phyloP scores from a whole-genome alignment of 2,888 invertebrate species.

The Nineta flava region DNA sequence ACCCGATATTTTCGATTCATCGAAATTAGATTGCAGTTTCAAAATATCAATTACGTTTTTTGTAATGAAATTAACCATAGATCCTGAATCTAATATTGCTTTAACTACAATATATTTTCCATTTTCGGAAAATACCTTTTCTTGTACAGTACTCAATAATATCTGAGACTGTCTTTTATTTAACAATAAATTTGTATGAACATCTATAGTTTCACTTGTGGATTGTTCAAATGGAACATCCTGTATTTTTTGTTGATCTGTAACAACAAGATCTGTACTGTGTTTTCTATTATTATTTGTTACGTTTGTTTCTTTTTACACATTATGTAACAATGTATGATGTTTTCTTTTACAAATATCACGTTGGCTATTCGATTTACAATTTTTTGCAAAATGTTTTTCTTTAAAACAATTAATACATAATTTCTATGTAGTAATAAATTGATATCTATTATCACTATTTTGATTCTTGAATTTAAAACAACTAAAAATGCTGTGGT shows the following conservation, averaged over 20 bases:
- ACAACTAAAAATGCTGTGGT: neutral
- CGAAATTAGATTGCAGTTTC: neutral
- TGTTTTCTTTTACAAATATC: neutral
- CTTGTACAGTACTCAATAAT: neutral
- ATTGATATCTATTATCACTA: neutral
- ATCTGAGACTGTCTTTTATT: neutral
- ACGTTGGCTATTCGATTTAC: neutral
- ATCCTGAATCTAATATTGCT: neutral
- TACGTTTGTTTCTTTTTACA: neutral
- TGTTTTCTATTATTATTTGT: neutral
- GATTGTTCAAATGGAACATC: neutral
- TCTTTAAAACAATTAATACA: neutral
- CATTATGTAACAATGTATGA: neutral
- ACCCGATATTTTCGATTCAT: neutral
- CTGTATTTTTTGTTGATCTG: too few species aligned
- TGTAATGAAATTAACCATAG: neutral
- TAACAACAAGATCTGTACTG: too few species aligned
- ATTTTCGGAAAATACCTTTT: neutral
- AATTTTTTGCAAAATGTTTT: neutral
- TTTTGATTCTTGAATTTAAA: neutral
- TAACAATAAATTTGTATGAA: neutral
- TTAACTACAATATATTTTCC: neutral
- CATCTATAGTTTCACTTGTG: neutral
- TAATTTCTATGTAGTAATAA: neutral
- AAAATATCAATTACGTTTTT: neutral